Percentiles rank a stretch among this genome's conserved stretches.
Evolutionary conservation across 2,113 vertebrate species (phyloP).

Genomic region (Lepus timidus): DNA sequence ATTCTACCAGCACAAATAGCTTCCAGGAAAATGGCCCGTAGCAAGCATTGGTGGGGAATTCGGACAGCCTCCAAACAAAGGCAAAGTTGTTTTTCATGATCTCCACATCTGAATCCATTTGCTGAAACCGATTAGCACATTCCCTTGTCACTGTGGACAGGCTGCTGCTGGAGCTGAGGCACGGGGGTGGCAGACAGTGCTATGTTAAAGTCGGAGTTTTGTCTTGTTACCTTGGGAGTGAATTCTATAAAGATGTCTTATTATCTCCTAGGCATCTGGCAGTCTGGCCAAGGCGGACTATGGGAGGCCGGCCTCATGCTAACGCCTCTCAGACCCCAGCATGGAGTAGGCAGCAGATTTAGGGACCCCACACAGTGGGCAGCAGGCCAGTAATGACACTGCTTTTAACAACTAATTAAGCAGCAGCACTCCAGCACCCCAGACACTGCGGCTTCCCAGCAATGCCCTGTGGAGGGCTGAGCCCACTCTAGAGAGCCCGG

Average conservation of each 20-base stretch:
- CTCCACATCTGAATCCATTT: conserved; percentile 66
- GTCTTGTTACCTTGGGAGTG: conserved; percentile 68
- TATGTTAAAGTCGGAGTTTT: conserved; percentile 50
- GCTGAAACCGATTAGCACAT: conserved; percentile 65
- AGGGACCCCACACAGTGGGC: not conserved
- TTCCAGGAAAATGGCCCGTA: conserved; percentile 73
- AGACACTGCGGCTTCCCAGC: not conserved
- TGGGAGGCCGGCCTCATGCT: not conserved
- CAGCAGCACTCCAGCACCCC: not conserved
- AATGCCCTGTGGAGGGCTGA: not conserved
- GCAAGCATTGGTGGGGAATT: conserved; percentile 75
- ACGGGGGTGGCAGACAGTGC: conserved; percentile 63
- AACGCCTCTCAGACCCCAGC: not conserved
- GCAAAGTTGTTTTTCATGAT: conserved; percentile 78
- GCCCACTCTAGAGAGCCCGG: not conserved
- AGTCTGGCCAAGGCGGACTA: conserved; percentile 23
- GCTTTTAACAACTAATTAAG: conserved; percentile 18
- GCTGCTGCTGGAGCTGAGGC: conserved; percentile 67
- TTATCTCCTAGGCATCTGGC: conserved; percentile 21
- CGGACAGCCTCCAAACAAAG: conserved; percentile 81
- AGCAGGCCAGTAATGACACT: not conserved
- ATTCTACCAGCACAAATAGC: conserved; percentile 81
- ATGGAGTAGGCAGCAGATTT: not conserved
- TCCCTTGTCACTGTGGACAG: conserved; percentile 72
- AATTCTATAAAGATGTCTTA: conserved; percentile 51